phyloP scores from a whole-genome alignment of 1,140 invertebrate species.

The Plectus sambesii region DNA sequence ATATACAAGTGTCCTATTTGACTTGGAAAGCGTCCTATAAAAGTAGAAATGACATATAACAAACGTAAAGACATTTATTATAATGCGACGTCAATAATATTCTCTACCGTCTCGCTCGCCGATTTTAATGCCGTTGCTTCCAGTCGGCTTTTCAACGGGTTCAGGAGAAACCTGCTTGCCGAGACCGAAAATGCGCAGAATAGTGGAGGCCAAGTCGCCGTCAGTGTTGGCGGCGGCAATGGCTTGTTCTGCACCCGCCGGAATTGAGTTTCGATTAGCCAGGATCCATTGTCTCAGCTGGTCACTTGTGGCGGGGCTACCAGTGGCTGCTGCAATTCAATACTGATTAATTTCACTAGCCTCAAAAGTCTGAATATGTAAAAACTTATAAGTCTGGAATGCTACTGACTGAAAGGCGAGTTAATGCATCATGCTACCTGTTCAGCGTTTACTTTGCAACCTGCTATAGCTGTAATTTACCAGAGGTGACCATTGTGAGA shows the following conservation, averaged over 20 bases:
- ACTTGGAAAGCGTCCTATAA: background rate
- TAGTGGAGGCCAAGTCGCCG: constrained; percentile 28
- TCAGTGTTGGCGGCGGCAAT: constrained; percentile 19
- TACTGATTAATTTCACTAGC: too few relatives aligned
- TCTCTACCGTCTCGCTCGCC: background rate
- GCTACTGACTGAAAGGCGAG: too few relatives aligned
- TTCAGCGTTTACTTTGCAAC: too few relatives aligned
- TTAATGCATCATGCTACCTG: too few relatives aligned
- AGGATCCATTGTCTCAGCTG: constrained; percentile 35
- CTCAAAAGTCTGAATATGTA: too few relatives aligned
- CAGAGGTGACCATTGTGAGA: too few relatives aligned
- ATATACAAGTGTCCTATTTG: background rate
- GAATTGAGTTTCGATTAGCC: constrained; percentile 30
- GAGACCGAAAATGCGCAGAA: constrained; percentile 29
- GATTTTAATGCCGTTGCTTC: background rate
- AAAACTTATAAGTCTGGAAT: too few relatives aligned
- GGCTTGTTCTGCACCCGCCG: constrained; percentile 23
- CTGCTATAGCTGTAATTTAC: too few relatives aligned
- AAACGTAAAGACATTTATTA: background rate
- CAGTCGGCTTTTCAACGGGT: background rate
- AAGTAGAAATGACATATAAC: constrained; percentile 5
- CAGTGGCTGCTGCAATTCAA: too few relatives aligned
- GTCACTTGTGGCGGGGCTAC: constrained; percentile 35
- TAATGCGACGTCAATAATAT: background rate
- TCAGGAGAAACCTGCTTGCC: too few relatives aligned